Percentiles rank a stretch among this genome's conserved stretches.
Conservation (phyloP, 2,113 vertebrate species). For the Bos indicus region DNA sequence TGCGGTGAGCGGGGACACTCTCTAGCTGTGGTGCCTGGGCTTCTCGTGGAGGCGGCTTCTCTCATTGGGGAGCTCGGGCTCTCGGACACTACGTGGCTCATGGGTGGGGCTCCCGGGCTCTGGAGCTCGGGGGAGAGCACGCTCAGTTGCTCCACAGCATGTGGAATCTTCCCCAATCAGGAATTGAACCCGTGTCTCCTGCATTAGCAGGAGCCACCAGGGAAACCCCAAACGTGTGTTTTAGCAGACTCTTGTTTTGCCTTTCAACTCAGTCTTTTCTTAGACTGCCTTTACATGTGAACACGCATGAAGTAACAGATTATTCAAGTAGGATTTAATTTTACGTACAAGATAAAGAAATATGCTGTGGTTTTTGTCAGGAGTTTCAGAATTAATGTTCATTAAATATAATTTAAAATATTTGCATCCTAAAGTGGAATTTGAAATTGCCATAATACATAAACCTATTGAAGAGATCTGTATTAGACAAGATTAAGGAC, state of each 20-base stretch:
- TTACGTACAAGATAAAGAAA: neutral
- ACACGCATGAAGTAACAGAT: neutral
- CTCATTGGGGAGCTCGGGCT: neutral
- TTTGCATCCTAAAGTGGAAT: neutral
- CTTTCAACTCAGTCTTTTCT: neutral
- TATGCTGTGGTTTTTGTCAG: neutral
- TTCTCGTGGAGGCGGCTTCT: rapidly evolving
- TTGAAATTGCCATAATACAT: neutral
- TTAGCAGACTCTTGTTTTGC: slow-evolving; percentile 4
- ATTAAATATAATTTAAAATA: neutral
- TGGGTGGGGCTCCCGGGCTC: neutral
- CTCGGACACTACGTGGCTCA: rapidly evolving
- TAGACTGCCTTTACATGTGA: neutral
- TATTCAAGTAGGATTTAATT: neutral
- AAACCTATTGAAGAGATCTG: neutral
- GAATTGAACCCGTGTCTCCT: neutral
- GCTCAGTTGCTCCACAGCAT: neutral
- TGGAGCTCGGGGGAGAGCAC: neutral
- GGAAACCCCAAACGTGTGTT: neutral
- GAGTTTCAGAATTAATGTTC: neutral
- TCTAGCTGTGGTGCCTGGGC: neutral
- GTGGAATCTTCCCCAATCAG: neutral
- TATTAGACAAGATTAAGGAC: neutral
- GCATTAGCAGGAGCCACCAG: neutral
- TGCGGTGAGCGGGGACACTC: rapidly evolving